Conservation (phyloP, 2,888 invertebrate genomes). For the Diarsia rubi region DNA sequence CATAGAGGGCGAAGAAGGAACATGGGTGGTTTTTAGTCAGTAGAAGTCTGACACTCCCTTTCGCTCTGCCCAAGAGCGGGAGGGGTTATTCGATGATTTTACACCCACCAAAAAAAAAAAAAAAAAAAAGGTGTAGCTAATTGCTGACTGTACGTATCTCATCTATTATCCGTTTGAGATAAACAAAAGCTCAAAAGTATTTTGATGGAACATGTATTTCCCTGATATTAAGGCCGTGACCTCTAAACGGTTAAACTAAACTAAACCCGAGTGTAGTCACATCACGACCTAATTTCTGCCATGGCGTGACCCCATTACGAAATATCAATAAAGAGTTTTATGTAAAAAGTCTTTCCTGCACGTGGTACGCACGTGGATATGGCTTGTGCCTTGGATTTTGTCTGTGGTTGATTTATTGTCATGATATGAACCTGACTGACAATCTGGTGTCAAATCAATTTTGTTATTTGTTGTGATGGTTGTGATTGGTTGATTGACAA, state of each 20-base stretch:
- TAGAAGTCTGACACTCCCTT: too few species aligned
- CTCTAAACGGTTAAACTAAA: conserved; percentile 39
- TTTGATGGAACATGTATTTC: conserved; percentile 24
- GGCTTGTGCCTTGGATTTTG: neutral
- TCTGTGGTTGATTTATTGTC: neutral
- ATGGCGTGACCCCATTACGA: conserved; percentile 43
- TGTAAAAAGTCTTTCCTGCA: conserved; percentile 28
- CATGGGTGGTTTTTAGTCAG: too few species aligned
- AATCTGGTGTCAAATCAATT: neutral
- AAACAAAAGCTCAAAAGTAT: neutral
- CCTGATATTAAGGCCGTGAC: conserved; percentile 37
- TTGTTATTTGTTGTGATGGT: too few species aligned
- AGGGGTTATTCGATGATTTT: too few species aligned
- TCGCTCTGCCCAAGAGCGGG: too few species aligned
- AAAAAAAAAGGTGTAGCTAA: too few species aligned
- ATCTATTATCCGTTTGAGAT: neutral
- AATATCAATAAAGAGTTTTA: conserved; percentile 47
- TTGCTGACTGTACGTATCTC: too few species aligned
- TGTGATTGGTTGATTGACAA: conserved; percentile 21
- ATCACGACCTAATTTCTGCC: conserved; percentile 52
- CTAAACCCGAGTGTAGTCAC: conserved; percentile 43
- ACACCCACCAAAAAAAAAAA: too few species aligned
- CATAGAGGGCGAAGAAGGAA: too few species aligned
- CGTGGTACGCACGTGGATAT: conserved; percentile 26
- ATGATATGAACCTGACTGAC: neutral